A percentile compares a stretch with the other conserved stretches of the same genome.
Conservation (phyloP, 2,888 invertebrate species). For the Pandemis heparana region DNA sequence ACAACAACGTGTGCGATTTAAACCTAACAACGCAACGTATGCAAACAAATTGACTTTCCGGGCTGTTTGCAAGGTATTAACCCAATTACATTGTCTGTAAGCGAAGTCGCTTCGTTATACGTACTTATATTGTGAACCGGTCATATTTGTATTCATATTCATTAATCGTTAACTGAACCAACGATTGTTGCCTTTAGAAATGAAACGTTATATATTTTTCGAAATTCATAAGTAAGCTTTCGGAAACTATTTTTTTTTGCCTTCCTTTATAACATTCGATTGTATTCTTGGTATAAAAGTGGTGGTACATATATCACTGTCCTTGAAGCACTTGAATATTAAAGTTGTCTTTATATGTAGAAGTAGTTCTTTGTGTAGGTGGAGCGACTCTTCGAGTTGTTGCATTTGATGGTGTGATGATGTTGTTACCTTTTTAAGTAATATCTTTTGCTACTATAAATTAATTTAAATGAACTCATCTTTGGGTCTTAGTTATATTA, state of each 20-base stretch:
- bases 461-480: slow-evolving; percentile 2
- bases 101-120: slow-evolving; percentile 16
- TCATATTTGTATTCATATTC: slow-evolving; percentile 20
- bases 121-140: slow-evolving; percentile 7
- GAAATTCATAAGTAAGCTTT: too few species aligned
- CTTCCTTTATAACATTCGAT: slow-evolving; percentile 11
- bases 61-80: slow-evolving; percentile 36
- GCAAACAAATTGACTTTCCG: slow-evolving; percentile 20
- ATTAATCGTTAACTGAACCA: slow-evolving; percentile 3
- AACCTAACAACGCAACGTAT: slow-evolving; percentile 30
- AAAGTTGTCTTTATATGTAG: slow-evolving; percentile 26
- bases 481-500: not conserved
- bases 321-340: slow-evolving; percentile 23
- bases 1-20: slow-evolving; percentile 12
- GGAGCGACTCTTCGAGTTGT: slow-evolving; percentile 28
- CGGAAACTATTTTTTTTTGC: not conserved
- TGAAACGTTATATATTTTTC: not conserved
- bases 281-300: slow-evolving; percentile 10
- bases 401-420: slow-evolving; percentile 28
- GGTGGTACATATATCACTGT: slow-evolving; percentile 21
- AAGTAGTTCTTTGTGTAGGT: slow-evolving; percentile 26
- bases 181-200: slow-evolving; percentile 1
- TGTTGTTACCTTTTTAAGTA: slow-evolving; percentile 30
- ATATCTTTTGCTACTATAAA: not conserved
- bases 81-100: slow-evolving; percentile 29